These are phyloP conservation scores for Neodiprion fabricii DNA, from an alignment of 1,140 invertebrate species.

Conservation along the genomic window DNA sequence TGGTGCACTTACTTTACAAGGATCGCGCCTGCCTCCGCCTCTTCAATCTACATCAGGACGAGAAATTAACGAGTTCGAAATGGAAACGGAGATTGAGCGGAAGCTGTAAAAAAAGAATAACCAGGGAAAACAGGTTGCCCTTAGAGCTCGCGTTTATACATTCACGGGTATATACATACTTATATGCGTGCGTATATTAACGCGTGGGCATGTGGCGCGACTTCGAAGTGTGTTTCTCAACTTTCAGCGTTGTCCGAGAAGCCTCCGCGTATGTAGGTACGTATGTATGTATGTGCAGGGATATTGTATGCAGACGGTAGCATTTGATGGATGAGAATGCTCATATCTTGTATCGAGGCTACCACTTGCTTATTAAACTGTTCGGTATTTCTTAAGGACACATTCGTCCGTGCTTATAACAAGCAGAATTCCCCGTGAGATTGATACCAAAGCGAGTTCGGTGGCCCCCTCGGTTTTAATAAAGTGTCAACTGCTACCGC, in stretches of 20 bases:
- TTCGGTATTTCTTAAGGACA: slow-evolving; percentile 46
- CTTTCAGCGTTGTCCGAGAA: neutral
- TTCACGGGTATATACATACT: neutral
- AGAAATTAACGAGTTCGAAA: neutral
- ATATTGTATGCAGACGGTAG: neutral
- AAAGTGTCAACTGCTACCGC: slow-evolving; percentile 44
- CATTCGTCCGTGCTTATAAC: slow-evolving; percentile 8
- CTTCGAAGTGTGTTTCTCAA: neutral
- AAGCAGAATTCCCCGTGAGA: slow-evolving; percentile 30
- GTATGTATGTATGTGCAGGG: too few species aligned
- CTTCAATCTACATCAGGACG: neutral
- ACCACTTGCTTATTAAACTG: slow-evolving; percentile 51
- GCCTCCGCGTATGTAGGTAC: neutral
- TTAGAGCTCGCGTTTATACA: neutral
- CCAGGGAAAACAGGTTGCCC: neutral
- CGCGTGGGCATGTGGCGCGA: neutral
- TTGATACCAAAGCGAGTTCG: slow-evolving; percentile 33
- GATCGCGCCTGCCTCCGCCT: too few species aligned
- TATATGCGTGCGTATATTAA: neutral
- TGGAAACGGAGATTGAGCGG: neutral
- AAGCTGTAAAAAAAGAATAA: neutral
- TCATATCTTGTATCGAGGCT: slow-evolving; percentile 45
- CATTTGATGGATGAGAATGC: slow-evolving; percentile 42
- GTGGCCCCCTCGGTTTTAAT: slow-evolving; percentile 41
- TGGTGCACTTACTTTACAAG: too few species aligned